Evolutionary conservation across 2,113 vertebrate species (phyloP).

Genomic region (Tachuris rubrigastra): DNA sequence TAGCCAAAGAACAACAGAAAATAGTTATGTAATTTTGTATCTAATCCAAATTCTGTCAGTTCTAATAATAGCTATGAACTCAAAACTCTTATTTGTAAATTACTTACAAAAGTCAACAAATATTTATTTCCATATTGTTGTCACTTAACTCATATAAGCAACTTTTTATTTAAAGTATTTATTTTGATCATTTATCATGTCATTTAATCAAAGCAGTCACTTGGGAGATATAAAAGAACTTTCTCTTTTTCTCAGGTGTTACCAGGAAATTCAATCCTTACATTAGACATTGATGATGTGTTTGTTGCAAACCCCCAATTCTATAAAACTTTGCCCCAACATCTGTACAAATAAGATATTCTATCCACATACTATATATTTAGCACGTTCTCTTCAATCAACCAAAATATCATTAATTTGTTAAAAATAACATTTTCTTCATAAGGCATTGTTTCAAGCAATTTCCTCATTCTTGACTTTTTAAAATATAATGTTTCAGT

Average conservation of each 20-base stretch:
- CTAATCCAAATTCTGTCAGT: not conserved
- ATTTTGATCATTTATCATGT: not conserved
- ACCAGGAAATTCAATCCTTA: not conserved
- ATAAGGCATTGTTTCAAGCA: not conserved
- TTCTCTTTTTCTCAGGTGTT: not conserved
- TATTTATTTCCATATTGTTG: not conserved
- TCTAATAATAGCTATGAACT: not conserved
- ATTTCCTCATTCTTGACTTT: not conserved
- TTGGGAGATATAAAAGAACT: accelerated
- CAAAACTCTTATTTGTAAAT: not conserved
- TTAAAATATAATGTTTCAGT: not conserved
- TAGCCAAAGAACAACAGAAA: not conserved
- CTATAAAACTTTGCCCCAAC: not conserved
- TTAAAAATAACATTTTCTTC: not conserved
- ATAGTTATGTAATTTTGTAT: not conserved
- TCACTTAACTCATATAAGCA: not conserved
- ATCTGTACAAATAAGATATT: not conserved
- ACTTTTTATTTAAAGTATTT: not conserved
- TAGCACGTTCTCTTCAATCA: not conserved
- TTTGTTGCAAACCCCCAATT: not conserved
- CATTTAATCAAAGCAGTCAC: not conserved
- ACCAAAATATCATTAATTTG: not conserved
- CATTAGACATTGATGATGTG: not conserved
- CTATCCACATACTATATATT: not conserved
- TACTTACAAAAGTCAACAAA: not conserved